Evolutionary conservation across 2,888 invertebrate genomes (phyloP).

Genomic region (Drosophila subsilvestris): DNA sequence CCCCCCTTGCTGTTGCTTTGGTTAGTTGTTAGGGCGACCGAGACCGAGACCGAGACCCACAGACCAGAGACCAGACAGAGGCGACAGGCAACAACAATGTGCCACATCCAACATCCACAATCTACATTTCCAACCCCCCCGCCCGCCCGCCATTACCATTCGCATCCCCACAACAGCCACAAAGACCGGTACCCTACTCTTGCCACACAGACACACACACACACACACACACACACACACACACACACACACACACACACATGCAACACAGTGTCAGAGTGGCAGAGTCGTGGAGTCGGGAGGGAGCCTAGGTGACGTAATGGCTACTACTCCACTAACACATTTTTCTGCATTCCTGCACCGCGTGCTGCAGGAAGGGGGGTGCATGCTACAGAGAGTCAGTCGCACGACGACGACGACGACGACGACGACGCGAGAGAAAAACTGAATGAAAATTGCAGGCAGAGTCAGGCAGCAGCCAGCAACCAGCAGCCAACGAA

Average conservation of each 20-base stretch:
- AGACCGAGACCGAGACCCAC: conserved; percentile 64
- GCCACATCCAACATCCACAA: conserved; percentile 5
- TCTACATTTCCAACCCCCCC: background rate
- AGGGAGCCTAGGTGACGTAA: conserved; percentile 81
- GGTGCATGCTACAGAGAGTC: conserved; percentile 15
- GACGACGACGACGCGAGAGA: conserved; percentile 34
- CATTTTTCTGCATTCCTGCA: conserved; percentile 84
- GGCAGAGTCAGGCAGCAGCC: conserved; percentile 29
- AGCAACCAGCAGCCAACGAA: conserved; percentile 40
- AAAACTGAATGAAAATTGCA: conserved; percentile 59
- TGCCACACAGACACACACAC: conserved; percentile 23
- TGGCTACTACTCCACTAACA: conserved; percentile 84
- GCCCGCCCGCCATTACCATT: conserved; percentile 11
- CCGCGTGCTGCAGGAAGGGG: conserved; percentile 38
- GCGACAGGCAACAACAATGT: conserved; percentile 29
- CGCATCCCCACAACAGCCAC: conserved; percentile 22
- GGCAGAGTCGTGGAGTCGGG: background rate
- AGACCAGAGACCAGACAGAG: conserved; percentile 21
- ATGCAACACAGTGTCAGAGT: conserved; percentile 30
- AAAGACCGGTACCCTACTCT: conserved; percentile 28
- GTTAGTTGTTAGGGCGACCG: conserved; percentile 65
- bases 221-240: conserved; percentile 10
- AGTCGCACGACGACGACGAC: conserved; percentile 22
- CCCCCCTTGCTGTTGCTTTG: conserved; percentile 1
- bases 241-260: conserved; percentile 8